Percentiles rank a stretch among this genome's conserved stretches.
phyloP scores from a whole-genome alignment of 2,888 invertebrate genomes.

The Patella ulyssiponensis region DNA sequence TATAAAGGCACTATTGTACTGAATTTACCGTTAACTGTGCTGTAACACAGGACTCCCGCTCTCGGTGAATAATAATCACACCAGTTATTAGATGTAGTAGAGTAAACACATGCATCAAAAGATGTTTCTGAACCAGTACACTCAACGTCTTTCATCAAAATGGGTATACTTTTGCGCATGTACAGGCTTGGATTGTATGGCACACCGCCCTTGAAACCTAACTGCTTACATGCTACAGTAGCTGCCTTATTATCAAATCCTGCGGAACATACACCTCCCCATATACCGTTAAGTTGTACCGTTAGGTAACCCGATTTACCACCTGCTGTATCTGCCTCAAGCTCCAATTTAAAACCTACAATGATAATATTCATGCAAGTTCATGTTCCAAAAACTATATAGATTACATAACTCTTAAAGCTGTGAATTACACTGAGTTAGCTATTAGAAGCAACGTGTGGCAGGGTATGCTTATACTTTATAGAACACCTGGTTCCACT shows the following conservation, averaged over 20 bases:
- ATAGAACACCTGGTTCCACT: too few species aligned
- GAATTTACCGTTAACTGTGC: slow-evolving; percentile 40
- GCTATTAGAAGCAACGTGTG: too few species aligned
- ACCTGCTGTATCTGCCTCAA: slow-evolving; percentile 36
- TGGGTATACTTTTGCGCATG: slow-evolving; percentile 32
- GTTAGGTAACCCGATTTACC: slow-evolving; percentile 23
- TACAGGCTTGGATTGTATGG: slow-evolving; percentile 20
- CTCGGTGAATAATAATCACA: slow-evolving; percentile 51
- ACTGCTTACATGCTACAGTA: slow-evolving; percentile 34
- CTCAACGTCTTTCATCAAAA: slow-evolving; percentile 40
- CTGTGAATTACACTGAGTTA: too few species aligned
- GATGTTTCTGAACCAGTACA: slow-evolving; percentile 43
- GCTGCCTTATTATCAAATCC: slow-evolving; percentile 30
- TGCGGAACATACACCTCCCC: slow-evolving; percentile 28
- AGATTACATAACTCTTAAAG: too few species aligned
- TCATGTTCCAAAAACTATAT: too few species aligned
- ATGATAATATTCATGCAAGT: too few species aligned
- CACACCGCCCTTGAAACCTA: slow-evolving; percentile 31
- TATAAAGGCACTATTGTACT: too few species aligned
- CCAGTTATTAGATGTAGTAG: slow-evolving; percentile 33
- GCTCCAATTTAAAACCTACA: slow-evolving; percentile 45
- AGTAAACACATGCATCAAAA: slow-evolving; percentile 35
- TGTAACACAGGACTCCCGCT: slow-evolving; percentile 64
- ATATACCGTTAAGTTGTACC: slow-evolving; percentile 23
- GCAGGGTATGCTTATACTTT: too few species aligned